These are phyloP conservation scores for Drosophila kikkawai DNA, from an alignment of 1,140 invertebrate genomes.

Conservation along the genomic window DNA sequence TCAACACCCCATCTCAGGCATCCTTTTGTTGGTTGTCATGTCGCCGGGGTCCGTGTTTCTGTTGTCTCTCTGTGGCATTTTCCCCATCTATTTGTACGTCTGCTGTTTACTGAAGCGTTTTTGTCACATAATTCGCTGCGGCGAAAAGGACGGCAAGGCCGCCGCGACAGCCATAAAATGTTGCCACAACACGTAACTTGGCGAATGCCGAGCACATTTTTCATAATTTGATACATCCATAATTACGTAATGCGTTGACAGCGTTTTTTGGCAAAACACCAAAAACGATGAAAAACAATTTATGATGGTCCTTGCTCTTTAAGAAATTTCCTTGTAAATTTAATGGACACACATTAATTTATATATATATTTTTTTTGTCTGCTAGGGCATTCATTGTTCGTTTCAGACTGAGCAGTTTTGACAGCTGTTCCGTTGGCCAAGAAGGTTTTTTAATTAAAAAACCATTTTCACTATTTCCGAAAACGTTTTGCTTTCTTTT, in stretches of 20 bases:
- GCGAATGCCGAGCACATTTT: conserved; percentile 65
- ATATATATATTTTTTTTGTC: not conserved
- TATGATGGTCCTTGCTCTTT: conserved; percentile 33
- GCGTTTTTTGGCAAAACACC: conserved; percentile 44
- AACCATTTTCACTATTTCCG: conserved; percentile 31
- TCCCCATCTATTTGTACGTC: conserved; percentile 54
- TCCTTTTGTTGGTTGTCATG: conserved; percentile 13
- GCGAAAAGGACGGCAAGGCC: conserved; percentile 44
- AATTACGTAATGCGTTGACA: conserved; percentile 81
- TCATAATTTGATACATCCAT: conserved; percentile 82
- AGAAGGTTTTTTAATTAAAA: conserved; percentile 44
- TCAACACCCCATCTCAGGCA: conserved; percentile 18
- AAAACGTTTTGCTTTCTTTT: conserved; percentile 8
- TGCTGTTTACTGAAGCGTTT: conserved; percentile 51
- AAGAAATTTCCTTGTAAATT: conserved; percentile 22
- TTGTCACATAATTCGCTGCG: conserved; percentile 64
- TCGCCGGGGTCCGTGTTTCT: conserved; percentile 23
- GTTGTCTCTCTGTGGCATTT: conserved; percentile 44
- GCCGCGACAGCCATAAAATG: conserved; percentile 65
- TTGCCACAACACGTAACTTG: conserved; percentile 66
- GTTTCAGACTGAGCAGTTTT: conserved; percentile 20
- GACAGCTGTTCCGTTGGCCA: conserved; percentile 9
- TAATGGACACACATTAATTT: conserved; percentile 13
- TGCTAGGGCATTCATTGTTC: conserved; percentile 10
- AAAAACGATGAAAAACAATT: conserved; percentile 41